phyloP scores from a whole-genome alignment of 2,888 invertebrate genomes.

The Rhingia campestris region DNA sequence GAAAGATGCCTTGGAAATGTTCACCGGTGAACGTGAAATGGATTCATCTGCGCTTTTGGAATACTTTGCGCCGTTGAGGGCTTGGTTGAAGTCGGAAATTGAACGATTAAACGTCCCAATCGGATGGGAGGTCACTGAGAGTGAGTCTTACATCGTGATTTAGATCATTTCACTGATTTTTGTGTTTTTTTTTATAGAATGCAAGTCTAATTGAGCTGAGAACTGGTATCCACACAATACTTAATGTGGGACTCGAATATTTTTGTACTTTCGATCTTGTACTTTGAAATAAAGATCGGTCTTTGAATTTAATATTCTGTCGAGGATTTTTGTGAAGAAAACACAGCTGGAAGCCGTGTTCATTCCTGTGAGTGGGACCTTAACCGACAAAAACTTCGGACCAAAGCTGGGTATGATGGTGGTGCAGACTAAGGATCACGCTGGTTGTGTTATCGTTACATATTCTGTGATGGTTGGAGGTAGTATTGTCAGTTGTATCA shows the following conservation, averaged over 20 bases:
- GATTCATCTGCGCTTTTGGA: conserved; percentile 89
- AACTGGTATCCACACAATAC: background rate
- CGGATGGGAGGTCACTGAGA: conserved; percentile 85
- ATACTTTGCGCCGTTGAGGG: conserved; percentile 90
- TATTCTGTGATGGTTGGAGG: too few relatives aligned
- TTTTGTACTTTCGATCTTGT: conserved; percentile 24
- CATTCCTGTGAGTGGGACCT: too few relatives aligned
- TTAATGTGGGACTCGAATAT: conserved; percentile 28
- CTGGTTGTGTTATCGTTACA: too few relatives aligned
- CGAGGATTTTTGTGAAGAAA: too few relatives aligned
- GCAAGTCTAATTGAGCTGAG: conserved; percentile 37
- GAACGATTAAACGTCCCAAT: conserved; percentile 85
- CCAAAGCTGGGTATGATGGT: too few relatives aligned
- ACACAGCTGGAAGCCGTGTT: too few relatives aligned
- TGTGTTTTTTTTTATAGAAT: conserved; percentile 44
- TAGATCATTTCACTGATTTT: background rate
- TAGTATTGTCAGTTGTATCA: too few relatives aligned
- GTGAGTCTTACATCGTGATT: conserved; percentile 75
- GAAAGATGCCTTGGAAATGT: conserved; percentile 90
- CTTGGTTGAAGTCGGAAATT: conserved; percentile 90
- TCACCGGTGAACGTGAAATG: conserved; percentile 91
- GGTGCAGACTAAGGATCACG: too few relatives aligned
- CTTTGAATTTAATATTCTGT: too few relatives aligned
- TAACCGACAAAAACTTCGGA: too few relatives aligned
- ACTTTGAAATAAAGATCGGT: conserved; percentile 4